These are phyloP conservation scores for Platyscapa corneri DNA, from an alignment of 1,140 invertebrate genomes.

Conservation along the genomic window DNA sequence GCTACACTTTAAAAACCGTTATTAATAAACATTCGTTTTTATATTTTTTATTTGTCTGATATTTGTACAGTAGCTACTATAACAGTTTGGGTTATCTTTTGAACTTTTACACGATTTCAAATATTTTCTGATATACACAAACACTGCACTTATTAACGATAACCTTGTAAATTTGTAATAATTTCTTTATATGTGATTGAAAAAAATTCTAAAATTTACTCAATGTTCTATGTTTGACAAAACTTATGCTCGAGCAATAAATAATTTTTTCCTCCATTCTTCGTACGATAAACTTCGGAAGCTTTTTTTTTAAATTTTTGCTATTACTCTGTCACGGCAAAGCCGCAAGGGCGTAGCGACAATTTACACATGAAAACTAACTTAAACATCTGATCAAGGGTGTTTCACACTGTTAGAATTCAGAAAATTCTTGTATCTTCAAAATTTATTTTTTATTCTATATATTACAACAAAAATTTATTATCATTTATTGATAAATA, in stretches of 20 bases:
- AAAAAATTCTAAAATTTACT: not conserved
- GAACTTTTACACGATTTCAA: not conserved
- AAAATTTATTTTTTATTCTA: too few species aligned
- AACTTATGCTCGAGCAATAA: not conserved
- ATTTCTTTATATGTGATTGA: not conserved
- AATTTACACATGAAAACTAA: slow-evolving; percentile 19
- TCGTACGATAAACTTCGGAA: not conserved
- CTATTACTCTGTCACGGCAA: not conserved
- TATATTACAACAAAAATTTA: too few species aligned
- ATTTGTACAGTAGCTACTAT: too few species aligned
- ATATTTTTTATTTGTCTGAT: too few species aligned
- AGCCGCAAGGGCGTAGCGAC: slow-evolving; percentile 21
- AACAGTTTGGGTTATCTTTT: not conserved
- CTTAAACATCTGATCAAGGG: not conserved
- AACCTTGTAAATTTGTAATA: not conserved
- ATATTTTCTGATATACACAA: not conserved
- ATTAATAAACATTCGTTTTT: too few species aligned
- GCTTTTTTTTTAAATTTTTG: slow-evolving; percentile 34
- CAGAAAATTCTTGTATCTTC: not conserved
- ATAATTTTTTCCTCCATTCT: not conserved
- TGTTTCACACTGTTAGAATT: slow-evolving; percentile 6
- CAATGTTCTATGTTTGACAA: not conserved
- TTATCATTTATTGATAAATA: too few species aligned
- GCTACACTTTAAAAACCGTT: too few species aligned
- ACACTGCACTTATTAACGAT: not conserved